Evolutionary conservation across 2,113 vertebrate species (phyloP).

Genomic region (Protobothrops mucrosquamatus): DNA sequence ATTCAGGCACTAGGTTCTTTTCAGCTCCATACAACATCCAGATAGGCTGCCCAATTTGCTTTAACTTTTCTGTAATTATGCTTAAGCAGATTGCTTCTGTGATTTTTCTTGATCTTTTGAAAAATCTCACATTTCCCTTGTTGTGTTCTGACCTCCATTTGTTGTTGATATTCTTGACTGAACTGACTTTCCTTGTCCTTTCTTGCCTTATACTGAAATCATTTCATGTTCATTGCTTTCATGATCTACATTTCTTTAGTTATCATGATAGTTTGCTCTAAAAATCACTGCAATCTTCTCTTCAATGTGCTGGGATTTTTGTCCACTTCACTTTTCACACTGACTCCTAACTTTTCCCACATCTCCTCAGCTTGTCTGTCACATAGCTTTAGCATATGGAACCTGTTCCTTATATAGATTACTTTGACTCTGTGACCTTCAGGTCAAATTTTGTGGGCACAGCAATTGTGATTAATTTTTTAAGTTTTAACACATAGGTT

Average conservation of each 20-base stretch:
- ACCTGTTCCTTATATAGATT: not conserved
- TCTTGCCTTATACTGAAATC: not conserved
- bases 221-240: not conserved
- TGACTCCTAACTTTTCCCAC: not conserved
- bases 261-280: not conserved
- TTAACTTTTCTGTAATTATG: not conserved
- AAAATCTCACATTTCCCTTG: not conserved
- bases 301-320: not conserved
- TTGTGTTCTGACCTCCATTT: not conserved
- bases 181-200: not conserved
- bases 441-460: not conserved
- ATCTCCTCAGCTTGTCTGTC: not conserved
- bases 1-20: not conserved
- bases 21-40: not conserved
- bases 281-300: not conserved
- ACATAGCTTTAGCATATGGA: not conserved
- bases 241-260: not conserved
- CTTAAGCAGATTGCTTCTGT: not conserved
- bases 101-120: not conserved
- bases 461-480: not conserved
- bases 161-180: not conserved
- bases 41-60: not conserved
- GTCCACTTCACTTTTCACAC: not conserved
- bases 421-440: not conserved
- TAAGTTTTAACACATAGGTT: not conserved